phyloP scores from a whole-genome alignment of 2,797 vertebrate genomes.

The Borostomias antarcticus region DNA sequence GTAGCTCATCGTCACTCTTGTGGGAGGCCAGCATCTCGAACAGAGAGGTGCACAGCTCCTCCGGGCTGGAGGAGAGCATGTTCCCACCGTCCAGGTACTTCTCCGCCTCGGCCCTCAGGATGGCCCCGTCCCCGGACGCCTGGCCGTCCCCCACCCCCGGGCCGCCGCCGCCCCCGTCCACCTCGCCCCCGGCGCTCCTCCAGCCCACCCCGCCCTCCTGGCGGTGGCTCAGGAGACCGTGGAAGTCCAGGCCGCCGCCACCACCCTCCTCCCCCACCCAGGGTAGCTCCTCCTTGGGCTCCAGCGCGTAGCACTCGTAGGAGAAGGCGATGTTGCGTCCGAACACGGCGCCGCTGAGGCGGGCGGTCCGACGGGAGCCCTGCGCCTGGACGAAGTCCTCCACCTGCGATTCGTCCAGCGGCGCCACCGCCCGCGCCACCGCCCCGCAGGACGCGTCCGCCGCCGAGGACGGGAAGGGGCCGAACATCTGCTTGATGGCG shows the following conservation, averaged over 20 bases:
- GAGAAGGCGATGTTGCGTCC: slow-evolving; percentile 91
- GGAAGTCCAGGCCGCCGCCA: slow-evolving; percentile 78
- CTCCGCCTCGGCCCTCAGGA: slow-evolving; percentile 88
- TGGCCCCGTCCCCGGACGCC: slow-evolving; percentile 75
- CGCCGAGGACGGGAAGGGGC: slow-evolving; percentile 88
- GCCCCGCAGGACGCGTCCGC: slow-evolving; percentile 83
- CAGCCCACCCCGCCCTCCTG: slow-evolving; percentile 64
- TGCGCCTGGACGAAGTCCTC: slow-evolving; percentile 79
- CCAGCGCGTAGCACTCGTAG: slow-evolving; percentile 87
- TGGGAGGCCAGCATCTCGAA: slow-evolving; percentile 93
- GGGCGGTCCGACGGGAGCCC: slow-evolving; percentile 60
- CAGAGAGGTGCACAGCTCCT: slow-evolving; percentile 92
- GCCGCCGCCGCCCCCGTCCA: slow-evolving; percentile 34
- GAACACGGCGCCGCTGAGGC: slow-evolving; percentile 71
- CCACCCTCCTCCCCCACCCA: slow-evolving; percentile 43
- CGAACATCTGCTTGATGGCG: slow-evolving; percentile 93
- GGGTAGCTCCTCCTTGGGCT: slow-evolving; percentile 82
- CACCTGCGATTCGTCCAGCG: slow-evolving; percentile 76
- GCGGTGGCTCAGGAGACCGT: slow-evolving; percentile 83
- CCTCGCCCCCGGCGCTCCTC: slow-evolving; percentile 37
- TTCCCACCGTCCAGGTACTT: slow-evolving; percentile 84
- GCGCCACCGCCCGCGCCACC: slow-evolving; percentile 78
- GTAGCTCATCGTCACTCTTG: slow-evolving; percentile 92
- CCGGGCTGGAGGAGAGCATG: slow-evolving; percentile 84
- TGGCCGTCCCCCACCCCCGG: slow-evolving; percentile 60